Base-by-base conservation (phyloP, 2,797 vertebrate species). In the Coreius guichenoti region DNA sequence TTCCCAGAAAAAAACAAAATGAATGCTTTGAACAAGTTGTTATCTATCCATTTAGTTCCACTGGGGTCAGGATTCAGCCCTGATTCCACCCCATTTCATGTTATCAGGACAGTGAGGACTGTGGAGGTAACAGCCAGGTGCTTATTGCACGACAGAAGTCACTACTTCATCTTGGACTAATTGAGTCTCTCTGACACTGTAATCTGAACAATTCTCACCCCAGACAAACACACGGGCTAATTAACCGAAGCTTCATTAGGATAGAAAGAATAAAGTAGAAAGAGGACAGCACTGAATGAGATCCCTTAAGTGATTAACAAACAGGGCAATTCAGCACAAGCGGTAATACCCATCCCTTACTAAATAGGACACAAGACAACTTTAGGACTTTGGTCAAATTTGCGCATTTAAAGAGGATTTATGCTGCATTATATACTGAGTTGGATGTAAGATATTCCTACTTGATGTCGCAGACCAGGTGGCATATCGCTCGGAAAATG, bases 161-260 rank as follows among this genome's bases (percentile, higher is more conserved):
- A 85, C 79, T 85, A 89, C 75, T 90, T 81, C 81, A 87, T 91
- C 87, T 91, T 89, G 73, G 67, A 79, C 82, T 91, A 91, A 91
- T 91, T 86, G 89, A 90, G 87, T 86, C 86, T 85, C 86, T 89
- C 86, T 82, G 80, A 81, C 85, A 88, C 83, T 80, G 82, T 88
- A 90, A 91, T 89, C 85, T 89, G 86, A 91, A 89, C 84, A 80
- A 78, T 76, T 81, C 79, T 70, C 19, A 84, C 78, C 83, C 83
- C 67, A 85, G 69, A 86, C 81, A 88, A 82, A 86, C 85, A 86
- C 83, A 56, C 43, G 31, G 80, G 76, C 86, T 89, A 83, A 89
- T 88, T 89, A 87, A 88, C 80, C 83, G 84, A 80, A 26, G 67
- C 79, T 85, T 77, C 79, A 87, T 80, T 84, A 88, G 80, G 58